Evolutionary conservation across 2,113 vertebrate species (phyloP).

Genomic region (Nansenia antarctica): DNA sequence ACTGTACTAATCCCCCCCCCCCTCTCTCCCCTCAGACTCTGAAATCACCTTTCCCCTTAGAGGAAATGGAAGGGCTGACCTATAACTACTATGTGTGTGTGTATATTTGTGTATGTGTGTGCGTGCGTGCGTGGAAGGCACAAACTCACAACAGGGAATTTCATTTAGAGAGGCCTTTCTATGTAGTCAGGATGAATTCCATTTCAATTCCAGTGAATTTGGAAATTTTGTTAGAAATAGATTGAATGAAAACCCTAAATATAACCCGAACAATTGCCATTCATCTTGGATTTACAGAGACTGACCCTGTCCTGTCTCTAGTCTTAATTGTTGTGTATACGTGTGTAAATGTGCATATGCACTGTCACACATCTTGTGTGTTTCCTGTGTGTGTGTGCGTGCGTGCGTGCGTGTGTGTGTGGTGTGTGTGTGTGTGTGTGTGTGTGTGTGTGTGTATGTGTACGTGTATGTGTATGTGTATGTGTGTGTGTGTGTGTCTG

Average conservation of each 20-base stretch:
- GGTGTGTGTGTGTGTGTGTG: background rate
- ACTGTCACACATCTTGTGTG: background rate
- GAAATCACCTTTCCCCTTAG: background rate
- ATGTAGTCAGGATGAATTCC: background rate
- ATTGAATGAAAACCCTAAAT: background rate
- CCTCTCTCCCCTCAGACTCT: background rate
- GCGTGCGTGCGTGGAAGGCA: constrained; percentile 1
- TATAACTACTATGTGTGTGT: background rate
- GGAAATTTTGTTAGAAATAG: background rate
- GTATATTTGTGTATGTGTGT: constrained; percentile 16
- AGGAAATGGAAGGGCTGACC: background rate
- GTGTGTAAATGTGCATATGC: background rate
- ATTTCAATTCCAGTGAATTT: background rate
- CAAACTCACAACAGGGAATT: background rate
- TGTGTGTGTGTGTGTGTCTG: constrained; percentile 14
- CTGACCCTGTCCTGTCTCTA: background rate
- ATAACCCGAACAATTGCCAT: background rate
- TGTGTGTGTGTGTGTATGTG: background rate
- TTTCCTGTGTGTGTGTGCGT: background rate
- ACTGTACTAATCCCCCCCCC: constrained; percentile 4
- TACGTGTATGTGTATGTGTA: background rate
- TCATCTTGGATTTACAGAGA: background rate
- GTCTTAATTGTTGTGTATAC: background rate
- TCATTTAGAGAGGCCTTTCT: background rate
- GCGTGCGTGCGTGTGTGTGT: background rate